phyloP scores from a whole-genome alignment of 2,113 vertebrate species.

The human region DNA sequence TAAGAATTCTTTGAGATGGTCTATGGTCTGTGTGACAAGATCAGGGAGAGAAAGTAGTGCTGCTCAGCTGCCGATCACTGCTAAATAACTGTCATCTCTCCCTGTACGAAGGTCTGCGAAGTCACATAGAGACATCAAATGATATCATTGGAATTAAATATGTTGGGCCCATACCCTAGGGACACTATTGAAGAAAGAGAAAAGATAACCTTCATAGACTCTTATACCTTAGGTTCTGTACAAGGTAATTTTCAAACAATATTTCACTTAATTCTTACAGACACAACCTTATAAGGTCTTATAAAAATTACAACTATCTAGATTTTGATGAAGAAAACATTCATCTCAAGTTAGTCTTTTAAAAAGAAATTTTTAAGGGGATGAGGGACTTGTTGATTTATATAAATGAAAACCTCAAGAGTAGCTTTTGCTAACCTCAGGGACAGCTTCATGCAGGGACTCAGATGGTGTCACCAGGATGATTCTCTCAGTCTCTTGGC shows the following conservation, averaged over 20 bases:
- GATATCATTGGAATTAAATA: background rate
- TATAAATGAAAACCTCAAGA: background rate
- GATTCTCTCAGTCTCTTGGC: background rate
- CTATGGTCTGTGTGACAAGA: background rate
- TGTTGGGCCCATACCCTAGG: background rate
- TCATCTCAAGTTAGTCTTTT: background rate
- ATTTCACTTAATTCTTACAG: background rate
- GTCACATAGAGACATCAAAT: background rate
- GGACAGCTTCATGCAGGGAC: background rate
- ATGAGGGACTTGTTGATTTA: background rate
- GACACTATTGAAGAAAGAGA: background rate
- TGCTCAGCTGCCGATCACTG: background rate
- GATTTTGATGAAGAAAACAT: background rate
- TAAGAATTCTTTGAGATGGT: background rate
- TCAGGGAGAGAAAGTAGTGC: background rate
- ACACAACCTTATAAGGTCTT: background rate
- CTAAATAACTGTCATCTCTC: background rate
- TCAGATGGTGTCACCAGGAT: background rate
- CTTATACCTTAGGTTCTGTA: background rate
- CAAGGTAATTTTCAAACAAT: slow-evolving; percentile 12
- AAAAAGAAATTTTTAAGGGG: background rate
- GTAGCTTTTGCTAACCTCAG: background rate
- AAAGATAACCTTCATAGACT: background rate
- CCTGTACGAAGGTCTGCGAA: slow-evolving; percentile 5
- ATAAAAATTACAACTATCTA: background rate